Base-by-base conservation (phyloP, 92 coral and sea anemone genomes). In the Zoanthus sociatus region DNA sequence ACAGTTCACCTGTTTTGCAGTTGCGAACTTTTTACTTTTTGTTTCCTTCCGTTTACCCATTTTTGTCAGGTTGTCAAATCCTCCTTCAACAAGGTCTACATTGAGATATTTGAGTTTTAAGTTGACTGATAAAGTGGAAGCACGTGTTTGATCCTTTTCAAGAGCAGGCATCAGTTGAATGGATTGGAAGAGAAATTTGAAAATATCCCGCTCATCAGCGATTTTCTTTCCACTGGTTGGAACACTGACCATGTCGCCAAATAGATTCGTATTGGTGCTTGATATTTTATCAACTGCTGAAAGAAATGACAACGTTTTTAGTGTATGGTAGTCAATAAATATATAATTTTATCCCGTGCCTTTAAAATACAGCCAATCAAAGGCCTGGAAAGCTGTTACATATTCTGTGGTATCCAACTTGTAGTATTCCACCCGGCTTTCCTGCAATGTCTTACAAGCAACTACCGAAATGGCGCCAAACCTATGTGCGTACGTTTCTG, bases 141-240 rank as follows among this genome's bases (percentile, higher is more conserved):
- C 93, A 18, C 93, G 91, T 83, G 93, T 92, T 90, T 89, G 90
- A 15, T 87, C 90, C 47, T 89, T 90, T 63, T 95, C 94, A 64
- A 91, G 92, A 11, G 91, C 87, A 9, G 98, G 98, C 91, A 91
- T 94, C 77, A 94, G 88, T 78, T 91, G 83, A 11, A 94, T 94
- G 82, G 98, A 92, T 81, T 95, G 97, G 60, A 97, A 94, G 14
- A 95, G 90, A 21, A 95, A 94, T 91, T 91, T 95, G 88, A 97
- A 97, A 51, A 95, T 97, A 71, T 95, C 98, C 45, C 95, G 93
- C 86, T 97, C 99, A 77, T 97, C 99, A 82, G 94, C 95, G 32
- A 97, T 97, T 89, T 97, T 95, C 92, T 97, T 97, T 31, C 99
- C 99, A 87, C 99, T 97, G 50, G 99, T 97, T 47, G 99, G 99